A percentile compares a stretch with the other conserved stretches of the same genome.
phyloP scores from a whole-genome alignment of 92 coral and sea anemone species.

The Paragorgia papillata region DNA sequence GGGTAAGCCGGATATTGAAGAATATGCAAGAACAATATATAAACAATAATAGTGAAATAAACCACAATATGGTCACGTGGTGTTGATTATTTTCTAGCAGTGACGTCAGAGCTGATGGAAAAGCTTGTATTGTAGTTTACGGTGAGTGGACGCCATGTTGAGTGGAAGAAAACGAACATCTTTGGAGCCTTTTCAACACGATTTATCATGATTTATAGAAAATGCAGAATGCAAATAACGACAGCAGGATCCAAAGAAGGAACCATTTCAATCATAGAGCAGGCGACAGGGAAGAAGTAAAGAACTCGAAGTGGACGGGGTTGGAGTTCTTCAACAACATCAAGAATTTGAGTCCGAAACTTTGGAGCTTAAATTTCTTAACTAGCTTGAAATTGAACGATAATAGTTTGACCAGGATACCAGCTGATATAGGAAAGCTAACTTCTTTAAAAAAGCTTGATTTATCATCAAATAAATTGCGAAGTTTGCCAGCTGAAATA shows the following conservation, averaged over 20 bases:
- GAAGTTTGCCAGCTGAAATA: constrained; percentile 99
- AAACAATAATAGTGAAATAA: not conserved
- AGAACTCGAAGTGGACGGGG: constrained; percentile 95
- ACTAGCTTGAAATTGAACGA: constrained; percentile 93
- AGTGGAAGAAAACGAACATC: not conserved
- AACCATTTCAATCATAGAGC: constrained; percentile 83
- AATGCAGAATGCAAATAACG: constrained; percentile 99
- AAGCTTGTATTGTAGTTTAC: constrained; percentile 43
- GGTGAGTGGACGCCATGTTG: constrained; percentile 71
- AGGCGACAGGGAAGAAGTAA: constrained; percentile 91
- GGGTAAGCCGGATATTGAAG: too few relatives aligned
- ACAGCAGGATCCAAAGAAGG: constrained; percentile 71
- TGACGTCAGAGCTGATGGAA: constrained; percentile 58
- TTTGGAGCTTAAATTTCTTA: constrained; percentile 96
- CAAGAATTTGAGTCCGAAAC: constrained; percentile 98
- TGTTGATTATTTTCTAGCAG: constrained; percentile 33
- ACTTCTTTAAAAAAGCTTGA: constrained; percentile 87
- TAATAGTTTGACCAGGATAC: constrained; percentile 93
- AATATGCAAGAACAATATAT: not conserved
- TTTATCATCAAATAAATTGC: constrained; percentile 93
- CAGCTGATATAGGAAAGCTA: constrained; percentile 92
- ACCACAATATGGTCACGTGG: constrained; percentile 38
- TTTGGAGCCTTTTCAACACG: constrained; percentile 64
- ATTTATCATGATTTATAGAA: constrained; percentile 88
- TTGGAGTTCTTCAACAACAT: constrained; percentile 98